phyloP scores from a whole-genome alignment of 2,113 vertebrate genomes.

The Panthera tigris region DNA sequence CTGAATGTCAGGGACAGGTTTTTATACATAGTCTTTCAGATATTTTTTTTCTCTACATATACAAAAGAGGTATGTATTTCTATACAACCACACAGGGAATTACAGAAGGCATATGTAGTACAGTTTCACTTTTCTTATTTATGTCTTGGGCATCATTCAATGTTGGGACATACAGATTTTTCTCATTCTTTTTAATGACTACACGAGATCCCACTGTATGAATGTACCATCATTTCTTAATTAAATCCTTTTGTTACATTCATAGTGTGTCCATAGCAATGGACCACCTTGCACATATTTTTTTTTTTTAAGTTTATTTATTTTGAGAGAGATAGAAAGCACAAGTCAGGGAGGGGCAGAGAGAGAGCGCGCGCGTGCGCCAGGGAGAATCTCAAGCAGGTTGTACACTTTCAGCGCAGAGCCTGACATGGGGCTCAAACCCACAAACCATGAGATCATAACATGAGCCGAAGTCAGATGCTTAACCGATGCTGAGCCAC shows the following conservation, averaged over 20 bases:
- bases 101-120: not conserved
- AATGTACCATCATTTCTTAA: not conserved
- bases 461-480: too few species aligned
- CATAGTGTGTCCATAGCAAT: not conserved
- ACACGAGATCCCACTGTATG: not conserved
- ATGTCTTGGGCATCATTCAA: slow-evolving; percentile 28
- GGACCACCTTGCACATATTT: not conserved
- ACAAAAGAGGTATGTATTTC: not conserved
- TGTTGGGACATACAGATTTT: not conserved
- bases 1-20: not conserved
- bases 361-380: too few species aligned
- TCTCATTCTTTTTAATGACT: slow-evolving; percentile 33
- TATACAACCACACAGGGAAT: not conserved
- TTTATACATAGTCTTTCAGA: slow-evolving; percentile 2
- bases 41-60: not conserved
- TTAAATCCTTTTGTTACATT: slow-evolving; percentile 1
- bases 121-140: slow-evolving; percentile 31
- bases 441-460: too few species aligned
- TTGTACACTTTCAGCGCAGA: too few species aligned
- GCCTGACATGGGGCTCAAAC: too few species aligned
- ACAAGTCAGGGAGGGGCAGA: too few species aligned
- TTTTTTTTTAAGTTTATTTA: too few species aligned
- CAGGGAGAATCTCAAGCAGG: too few species aligned
- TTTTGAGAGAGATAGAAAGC: too few species aligned
- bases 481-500: too few species aligned